Evolutionary conservation across 1,140 invertebrate species (phyloP).

Genomic region (Drosophila nebulosa): DNA sequence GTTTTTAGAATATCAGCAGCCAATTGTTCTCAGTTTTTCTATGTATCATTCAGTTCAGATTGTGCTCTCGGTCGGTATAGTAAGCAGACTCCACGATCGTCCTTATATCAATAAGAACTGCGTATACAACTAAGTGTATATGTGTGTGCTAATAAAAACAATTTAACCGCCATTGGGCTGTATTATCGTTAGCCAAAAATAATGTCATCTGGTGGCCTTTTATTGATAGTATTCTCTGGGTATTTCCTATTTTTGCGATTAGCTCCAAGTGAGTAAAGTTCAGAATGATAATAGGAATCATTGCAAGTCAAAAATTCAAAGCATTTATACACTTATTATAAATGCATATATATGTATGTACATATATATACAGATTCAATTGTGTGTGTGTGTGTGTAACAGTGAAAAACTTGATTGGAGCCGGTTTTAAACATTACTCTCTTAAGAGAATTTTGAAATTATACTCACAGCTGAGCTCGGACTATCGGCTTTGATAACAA

Average conservation of each 20-base stretch:
- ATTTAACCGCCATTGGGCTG: not conserved
- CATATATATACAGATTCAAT: slow-evolving; percentile 3
- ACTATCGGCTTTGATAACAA: not conserved
- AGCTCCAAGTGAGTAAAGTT: slow-evolving; percentile 60
- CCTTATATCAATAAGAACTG: slow-evolving; percentile 5
- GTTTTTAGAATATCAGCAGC: slow-evolving; percentile 15
- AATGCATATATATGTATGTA: not conserved
- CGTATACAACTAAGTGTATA: slow-evolving; percentile 1
- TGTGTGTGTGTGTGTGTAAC: slow-evolving; percentile 5
- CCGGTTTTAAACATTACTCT: slow-evolving; percentile 25
- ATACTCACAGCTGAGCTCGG: not conserved
- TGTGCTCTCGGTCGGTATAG: slow-evolving; percentile 28
- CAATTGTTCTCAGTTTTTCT: slow-evolving; percentile 3
- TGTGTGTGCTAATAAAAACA: not conserved
- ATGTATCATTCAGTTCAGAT: slow-evolving; percentile 27
- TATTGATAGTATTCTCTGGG: slow-evolving; percentile 3
- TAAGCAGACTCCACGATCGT: not conserved
- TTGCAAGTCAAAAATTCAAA: not conserved
- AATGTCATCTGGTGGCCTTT: slow-evolving; percentile 15
- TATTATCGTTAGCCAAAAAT: not conserved
- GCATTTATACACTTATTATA: slow-evolving; percentile 20
- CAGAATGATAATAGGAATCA: slow-evolving; percentile 37
- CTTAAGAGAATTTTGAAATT: not conserved
- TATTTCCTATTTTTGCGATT: slow-evolving; percentile 23
- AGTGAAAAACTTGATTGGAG: slow-evolving; percentile 51